Conservation (phyloP, 2,113 vertebrate genomes). For the Symphodus melops region DNA sequence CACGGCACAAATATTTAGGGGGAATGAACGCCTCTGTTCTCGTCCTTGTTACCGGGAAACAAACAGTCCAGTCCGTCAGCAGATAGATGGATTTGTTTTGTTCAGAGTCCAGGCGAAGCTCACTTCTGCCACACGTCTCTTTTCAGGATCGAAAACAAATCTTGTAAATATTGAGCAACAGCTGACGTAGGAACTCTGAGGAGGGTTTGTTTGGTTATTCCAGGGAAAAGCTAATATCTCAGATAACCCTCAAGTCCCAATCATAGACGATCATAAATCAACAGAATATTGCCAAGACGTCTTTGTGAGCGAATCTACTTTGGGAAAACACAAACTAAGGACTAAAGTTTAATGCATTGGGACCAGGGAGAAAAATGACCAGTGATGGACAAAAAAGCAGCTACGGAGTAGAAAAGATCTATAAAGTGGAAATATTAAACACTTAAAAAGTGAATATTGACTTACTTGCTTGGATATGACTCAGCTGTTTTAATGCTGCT, state of each 20-base stretch:
- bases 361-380: too few species aligned
- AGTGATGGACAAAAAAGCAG: too few species aligned
- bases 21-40: conserved; percentile 19
- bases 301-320: background rate
- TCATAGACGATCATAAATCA: background rate
- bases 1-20: conserved; percentile 70
- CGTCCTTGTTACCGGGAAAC: background rate
- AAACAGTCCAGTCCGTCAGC: background rate
- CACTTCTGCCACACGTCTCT: conserved; percentile 34
- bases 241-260: background rate
- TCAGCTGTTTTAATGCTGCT: too few species aligned
- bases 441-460: too few species aligned
- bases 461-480: too few species aligned
- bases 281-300: background rate
- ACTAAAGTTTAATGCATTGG: too few species aligned
- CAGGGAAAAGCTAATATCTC: background rate
- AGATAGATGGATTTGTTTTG: conserved; percentile 11
- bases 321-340: background rate
- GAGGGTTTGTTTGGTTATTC: conserved; percentile 24
- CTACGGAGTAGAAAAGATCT: too few species aligned
- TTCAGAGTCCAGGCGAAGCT: conserved; percentile 21
- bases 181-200: conserved; percentile 8
- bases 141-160: conserved; percentile 27
- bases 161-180: conserved; percentile 34
- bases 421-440: too few species aligned